A percentile compares a stretch with the other conserved stretches of the same genome.
Evolutionary conservation across 2,888 invertebrate species (phyloP).

Genomic region (Archips crataeganus): DNA sequence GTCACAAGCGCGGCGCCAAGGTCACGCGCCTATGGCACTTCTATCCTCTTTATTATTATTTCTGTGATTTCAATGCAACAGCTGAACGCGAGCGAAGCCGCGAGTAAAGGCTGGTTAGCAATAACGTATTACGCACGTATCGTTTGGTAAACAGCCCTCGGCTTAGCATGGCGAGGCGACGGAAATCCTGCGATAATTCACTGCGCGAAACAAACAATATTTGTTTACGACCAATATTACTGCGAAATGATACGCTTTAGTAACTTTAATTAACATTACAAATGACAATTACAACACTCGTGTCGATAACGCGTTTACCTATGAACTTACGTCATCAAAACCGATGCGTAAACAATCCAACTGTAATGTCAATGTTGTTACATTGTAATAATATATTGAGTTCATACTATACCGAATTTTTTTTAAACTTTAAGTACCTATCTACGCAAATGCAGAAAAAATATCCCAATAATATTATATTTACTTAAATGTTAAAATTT

Average conservation of each 20-base stretch:
- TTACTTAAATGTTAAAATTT: too few relatives aligned
- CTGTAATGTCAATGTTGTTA: neutral
- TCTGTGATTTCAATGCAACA: too few relatives aligned
- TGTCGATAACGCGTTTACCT: constrained; percentile 15
- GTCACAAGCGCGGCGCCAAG: too few relatives aligned
- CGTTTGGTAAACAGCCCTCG: neutral
- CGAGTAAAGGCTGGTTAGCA: too few relatives aligned
- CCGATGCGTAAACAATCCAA: neutral
- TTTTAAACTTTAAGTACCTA: too few relatives aligned
- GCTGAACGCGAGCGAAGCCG: too few relatives aligned
- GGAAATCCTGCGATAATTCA: constrained; percentile 22
- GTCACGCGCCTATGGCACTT: too few relatives aligned
- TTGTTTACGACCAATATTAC: constrained; percentile 23
- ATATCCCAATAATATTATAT: too few relatives aligned
- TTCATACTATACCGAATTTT: too few relatives aligned
- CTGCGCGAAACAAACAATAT: constrained; percentile 16
- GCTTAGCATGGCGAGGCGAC: constrained; percentile 1
- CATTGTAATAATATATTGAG: too few relatives aligned
- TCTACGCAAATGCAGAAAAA: too few relatives aligned
- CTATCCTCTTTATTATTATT: too few relatives aligned
- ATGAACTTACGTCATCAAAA: neutral
- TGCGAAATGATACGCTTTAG: constrained; percentile 24
- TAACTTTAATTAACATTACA: neutral
- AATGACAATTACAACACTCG: constrained; percentile 3
- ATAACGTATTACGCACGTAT: neutral